Percentiles rank a stretch among this genome's conserved stretches.
Conservation (phyloP, 1,140 invertebrate genomes). For the Cataglyphis hispanica region DNA sequence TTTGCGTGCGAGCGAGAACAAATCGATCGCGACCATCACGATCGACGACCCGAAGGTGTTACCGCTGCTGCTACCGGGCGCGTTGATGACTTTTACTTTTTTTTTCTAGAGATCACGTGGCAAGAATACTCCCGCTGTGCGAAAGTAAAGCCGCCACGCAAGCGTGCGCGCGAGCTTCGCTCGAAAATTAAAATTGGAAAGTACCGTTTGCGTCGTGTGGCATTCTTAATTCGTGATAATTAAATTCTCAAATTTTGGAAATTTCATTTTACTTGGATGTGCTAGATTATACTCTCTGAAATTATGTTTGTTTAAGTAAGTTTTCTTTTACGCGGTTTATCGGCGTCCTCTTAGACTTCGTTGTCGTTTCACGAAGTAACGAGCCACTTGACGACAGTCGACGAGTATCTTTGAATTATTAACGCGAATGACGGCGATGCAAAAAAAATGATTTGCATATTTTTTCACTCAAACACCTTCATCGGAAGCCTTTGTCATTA, state of each 20-base stretch:
- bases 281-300: neutral
- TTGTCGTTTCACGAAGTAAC: neutral
- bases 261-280: neutral
- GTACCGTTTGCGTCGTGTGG: too few relatives aligned
- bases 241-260: neutral
- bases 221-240: neutral
- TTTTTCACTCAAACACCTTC: conserved; percentile 68
- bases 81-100: conserved; percentile 61
- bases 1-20: conserved; percentile 55
- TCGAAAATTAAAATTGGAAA: neutral
- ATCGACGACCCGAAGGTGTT: conserved; percentile 51
- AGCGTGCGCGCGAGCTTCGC: neutral
- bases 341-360: neutral
- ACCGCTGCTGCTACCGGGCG: conserved; percentile 47
- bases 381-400: conserved; percentile 31
- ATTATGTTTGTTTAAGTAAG: neutral
- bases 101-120: conserved; percentile 58
- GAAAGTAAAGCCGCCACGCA: conserved; percentile 25
- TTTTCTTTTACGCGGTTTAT: neutral
- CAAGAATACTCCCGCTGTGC: conserved; percentile 18
- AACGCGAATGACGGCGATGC: neutral
- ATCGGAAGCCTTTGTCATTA: conserved; percentile 60
- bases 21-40: conserved; percentile 58
- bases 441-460: conserved; percentile 69
- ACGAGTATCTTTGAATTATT: conserved; percentile 58